A percentile compares a stretch with the other conserved stretches of the same genome.
These are phyloP conservation scores for Aulostomus chinensis DNA, from an alignment of 2,797 vertebrate species.

Conservation along the genomic window DNA sequence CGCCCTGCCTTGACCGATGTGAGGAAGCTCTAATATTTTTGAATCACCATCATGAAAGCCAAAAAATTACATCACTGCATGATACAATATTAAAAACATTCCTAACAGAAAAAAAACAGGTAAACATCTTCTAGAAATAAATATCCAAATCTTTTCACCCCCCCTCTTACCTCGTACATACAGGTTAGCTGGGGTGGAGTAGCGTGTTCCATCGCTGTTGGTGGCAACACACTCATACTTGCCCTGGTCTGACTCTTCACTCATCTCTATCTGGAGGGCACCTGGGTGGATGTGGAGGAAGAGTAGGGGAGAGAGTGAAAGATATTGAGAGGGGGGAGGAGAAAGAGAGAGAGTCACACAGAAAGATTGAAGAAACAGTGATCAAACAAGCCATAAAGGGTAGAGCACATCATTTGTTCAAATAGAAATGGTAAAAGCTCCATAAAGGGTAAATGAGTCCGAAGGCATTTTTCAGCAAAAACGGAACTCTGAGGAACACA, in stretches of 20 bases:
- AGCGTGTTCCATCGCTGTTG: conserved; percentile 98
- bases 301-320: conserved; percentile 33
- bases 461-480: conserved; percentile 77
- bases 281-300: conserved; percentile 84
- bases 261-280: conserved; percentile 98
- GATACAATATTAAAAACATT: conserved; percentile 7
- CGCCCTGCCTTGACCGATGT: conserved; percentile 12
- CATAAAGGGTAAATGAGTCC: conserved; percentile 84
- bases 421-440: conserved; percentile 87
- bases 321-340: conserved; percentile 22
- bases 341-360: conserved; percentile 44
- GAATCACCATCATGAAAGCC: background rate
- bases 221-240: conserved; percentile 99
- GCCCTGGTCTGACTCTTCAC: conserved; percentile 98
- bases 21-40: conserved; percentile 17
- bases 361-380: conserved; percentile 45
- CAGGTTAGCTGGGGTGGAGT: conserved; percentile 98
- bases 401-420: conserved; percentile 73
- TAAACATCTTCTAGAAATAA: background rate
- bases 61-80: conserved; percentile 13
- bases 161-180: conserved; percentile 95
- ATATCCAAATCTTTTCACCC: no score
- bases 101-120: background rate
- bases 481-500: conserved; percentile 58
- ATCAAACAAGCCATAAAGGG: conserved; percentile 40